A percentile compares a stretch with the other conserved stretches of the same genome.
Evolutionary conservation across 1,140 invertebrate species (phyloP).

Genomic region (Drosophila truncata): DNA sequence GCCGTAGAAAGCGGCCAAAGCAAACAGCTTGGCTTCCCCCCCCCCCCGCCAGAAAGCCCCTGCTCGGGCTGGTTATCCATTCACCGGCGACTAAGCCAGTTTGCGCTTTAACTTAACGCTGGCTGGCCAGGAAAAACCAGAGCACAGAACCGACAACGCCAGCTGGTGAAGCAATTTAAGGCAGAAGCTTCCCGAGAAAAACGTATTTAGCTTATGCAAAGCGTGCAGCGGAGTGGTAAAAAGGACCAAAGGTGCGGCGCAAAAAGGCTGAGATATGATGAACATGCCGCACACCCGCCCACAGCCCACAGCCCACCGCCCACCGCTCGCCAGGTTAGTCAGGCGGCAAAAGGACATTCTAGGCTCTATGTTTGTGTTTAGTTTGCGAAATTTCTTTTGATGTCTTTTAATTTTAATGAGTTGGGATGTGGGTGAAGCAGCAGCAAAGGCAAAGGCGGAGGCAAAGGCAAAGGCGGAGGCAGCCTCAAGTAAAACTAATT

Average conservation of each 20-base stretch:
- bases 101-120: constrained; percentile 80
- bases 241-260: constrained; percentile 67
- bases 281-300: constrained; percentile 4
- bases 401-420: constrained; percentile 83
- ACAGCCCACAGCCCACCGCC: background rate
- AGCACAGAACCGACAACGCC: constrained; percentile 31
- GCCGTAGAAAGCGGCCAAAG: constrained; percentile 70
- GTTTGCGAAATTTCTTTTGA: constrained; percentile 81
- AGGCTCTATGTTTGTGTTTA: constrained; percentile 68
- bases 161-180: constrained; percentile 67
- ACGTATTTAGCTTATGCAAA: constrained; percentile 79
- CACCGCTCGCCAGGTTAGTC: constrained; percentile 10
- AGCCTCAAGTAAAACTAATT: constrained; percentile 69
- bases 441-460: background rate
- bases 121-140: constrained; percentile 46
- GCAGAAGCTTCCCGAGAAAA: constrained; percentile 64
- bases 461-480: background rate
- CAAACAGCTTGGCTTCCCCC: constrained; percentile 53
- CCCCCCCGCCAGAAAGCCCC: constrained; percentile 6
- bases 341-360: constrained; percentile 61
- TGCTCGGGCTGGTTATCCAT: constrained; percentile 2
- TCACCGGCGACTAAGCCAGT: constrained; percentile 53
- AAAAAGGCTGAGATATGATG: constrained; percentile 47
- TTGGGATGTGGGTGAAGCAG: constrained; percentile 39
- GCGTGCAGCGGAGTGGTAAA: constrained; percentile 47